Evolutionary conservation across 2,888 invertebrate genomes (phyloP).

Genomic region (Aquatica leii): DNA sequence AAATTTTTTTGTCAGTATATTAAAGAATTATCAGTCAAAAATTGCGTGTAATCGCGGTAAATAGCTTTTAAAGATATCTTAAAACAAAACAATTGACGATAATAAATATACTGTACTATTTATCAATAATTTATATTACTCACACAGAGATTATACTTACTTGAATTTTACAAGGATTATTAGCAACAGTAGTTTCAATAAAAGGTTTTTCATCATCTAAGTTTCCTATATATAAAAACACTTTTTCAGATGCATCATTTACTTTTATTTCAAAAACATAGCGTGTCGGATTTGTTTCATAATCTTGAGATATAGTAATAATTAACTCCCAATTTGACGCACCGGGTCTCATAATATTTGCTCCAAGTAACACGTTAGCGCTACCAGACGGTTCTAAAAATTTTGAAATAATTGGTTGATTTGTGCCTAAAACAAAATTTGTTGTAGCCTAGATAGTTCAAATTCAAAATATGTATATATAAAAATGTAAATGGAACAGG

Average conservation of each 20-base stretch:
- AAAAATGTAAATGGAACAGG: too few relatives aligned
- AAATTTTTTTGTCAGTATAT: too few relatives aligned
- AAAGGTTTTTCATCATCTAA: slow-evolving; percentile 19
- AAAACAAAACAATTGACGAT: too few relatives aligned
- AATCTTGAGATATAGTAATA: slow-evolving; percentile 15
- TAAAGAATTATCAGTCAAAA: too few relatives aligned
- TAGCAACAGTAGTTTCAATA: not conserved
- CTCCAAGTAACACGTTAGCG: slow-evolving; percentile 8
- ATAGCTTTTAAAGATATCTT: slow-evolving; percentile 37
- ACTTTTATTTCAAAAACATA: slow-evolving; percentile 12
- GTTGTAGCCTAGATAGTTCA: too few relatives aligned
- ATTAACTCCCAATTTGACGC: slow-evolving; percentile 13
- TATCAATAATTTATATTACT: too few relatives aligned
- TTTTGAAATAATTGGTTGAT: not conserved
- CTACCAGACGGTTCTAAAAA: slow-evolving; percentile 6
- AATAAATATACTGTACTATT: too few relatives aligned
- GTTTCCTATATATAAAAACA: slow-evolving; percentile 16
- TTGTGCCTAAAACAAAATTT: not conserved
- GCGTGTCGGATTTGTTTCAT: slow-evolving; percentile 3
- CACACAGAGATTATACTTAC: too few relatives aligned
- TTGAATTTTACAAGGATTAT: slow-evolving; percentile 13
- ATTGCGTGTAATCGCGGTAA: too few relatives aligned
- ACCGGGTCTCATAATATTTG: not conserved
- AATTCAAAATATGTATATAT: too few relatives aligned
- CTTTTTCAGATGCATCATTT: not conserved